These are phyloP conservation scores for Andrena cerasifolii DNA, from an alignment of 1,140 invertebrate genomes.

Conservation along the genomic window DNA sequence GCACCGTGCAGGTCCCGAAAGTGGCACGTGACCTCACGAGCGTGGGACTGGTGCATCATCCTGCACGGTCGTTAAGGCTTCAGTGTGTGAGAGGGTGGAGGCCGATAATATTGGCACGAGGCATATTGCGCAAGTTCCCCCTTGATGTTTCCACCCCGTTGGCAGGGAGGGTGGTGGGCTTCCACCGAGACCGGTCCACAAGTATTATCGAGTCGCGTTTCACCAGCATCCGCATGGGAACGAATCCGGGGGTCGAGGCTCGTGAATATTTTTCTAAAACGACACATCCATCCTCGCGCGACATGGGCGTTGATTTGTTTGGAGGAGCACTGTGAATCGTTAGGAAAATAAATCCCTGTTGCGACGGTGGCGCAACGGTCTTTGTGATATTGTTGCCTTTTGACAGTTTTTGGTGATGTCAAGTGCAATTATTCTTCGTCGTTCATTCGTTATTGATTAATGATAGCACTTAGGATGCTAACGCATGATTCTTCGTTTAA, in stretches of 20 bases:
- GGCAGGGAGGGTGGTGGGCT: slow-evolving; percentile 58
- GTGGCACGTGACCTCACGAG: slow-evolving; percentile 72
- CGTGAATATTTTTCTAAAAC: slow-evolving; percentile 46
- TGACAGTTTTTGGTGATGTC: too few species aligned
- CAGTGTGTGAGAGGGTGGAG: slow-evolving; percentile 52
- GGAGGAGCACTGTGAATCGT: not conserved
- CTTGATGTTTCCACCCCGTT: slow-evolving; percentile 64
- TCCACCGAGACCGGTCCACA: slow-evolving; percentile 53
- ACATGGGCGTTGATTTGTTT: not conserved
- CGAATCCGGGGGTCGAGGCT: slow-evolving; percentile 37
- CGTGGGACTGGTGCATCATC: slow-evolving; percentile 75
- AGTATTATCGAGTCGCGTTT: slow-evolving; percentile 61
- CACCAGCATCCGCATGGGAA: slow-evolving; percentile 55
- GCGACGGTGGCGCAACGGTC: not conserved
- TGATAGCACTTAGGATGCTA: too few species aligned
- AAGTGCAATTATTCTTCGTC: too few species aligned
- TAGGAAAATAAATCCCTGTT: not conserved
- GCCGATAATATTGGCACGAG: slow-evolving; percentile 76
- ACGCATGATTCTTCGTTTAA: too few species aligned
- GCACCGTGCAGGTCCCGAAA: slow-evolving; percentile 73
- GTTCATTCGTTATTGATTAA: too few species aligned
- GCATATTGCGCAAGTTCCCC: slow-evolving; percentile 73
- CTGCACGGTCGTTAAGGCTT: slow-evolving; percentile 66
- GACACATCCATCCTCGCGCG: not conserved
- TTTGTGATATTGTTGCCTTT: too few species aligned